A percentile compares a stretch with the other conserved stretches of the same genome.
phyloP scores from a whole-genome alignment of 2,888 invertebrate species.

The Polydesmus complanatus region DNA sequence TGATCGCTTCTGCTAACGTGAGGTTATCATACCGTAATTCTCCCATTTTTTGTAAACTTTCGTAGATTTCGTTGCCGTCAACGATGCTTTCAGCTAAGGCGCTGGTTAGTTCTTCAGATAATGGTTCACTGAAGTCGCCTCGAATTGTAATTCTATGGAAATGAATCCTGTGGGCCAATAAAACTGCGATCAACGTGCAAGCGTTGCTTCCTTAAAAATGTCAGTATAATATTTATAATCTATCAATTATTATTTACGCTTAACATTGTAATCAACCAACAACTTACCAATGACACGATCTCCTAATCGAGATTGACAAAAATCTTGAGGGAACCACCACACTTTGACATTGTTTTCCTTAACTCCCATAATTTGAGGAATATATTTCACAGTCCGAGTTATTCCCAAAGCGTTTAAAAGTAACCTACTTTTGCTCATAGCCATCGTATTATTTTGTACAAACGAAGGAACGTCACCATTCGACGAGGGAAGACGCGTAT shows the following conservation, averaged over 20 bases:
- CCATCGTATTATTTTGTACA: no score
- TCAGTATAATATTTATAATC: background rate
- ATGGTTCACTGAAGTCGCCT: constrained; percentile 14
- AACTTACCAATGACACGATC: constrained; percentile 17
- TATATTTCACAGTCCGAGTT: constrained; percentile 7
- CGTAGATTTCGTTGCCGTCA: constrained; percentile 19
- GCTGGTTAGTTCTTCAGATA: constrained; percentile 13
- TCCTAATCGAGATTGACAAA: constrained; percentile 18
- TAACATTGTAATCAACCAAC: background rate
- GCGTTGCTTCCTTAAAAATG: constrained; percentile 18
- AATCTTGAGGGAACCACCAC: constrained; percentile 20
- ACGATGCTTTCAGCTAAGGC: constrained; percentile 18
- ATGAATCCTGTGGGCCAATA: constrained; percentile 18
- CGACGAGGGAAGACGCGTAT: no score
- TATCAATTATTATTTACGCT: no score
- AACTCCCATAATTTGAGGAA: constrained; percentile 12
- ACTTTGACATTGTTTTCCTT: constrained; percentile 15
- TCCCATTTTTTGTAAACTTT: constrained; percentile 15
- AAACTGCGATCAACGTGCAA: constrained; percentile 18
- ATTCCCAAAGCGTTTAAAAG: background rate
- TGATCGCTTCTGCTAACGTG: constrained; percentile 18
- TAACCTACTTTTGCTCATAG: background rate
- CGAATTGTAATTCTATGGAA: constrained; percentile 10
- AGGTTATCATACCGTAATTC: constrained; percentile 15
- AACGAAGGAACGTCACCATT: no score